These are phyloP conservation scores for Gadopsis marmoratus DNA, from an alignment of 2,797 vertebrate species.

Conservation along the genomic window DNA sequence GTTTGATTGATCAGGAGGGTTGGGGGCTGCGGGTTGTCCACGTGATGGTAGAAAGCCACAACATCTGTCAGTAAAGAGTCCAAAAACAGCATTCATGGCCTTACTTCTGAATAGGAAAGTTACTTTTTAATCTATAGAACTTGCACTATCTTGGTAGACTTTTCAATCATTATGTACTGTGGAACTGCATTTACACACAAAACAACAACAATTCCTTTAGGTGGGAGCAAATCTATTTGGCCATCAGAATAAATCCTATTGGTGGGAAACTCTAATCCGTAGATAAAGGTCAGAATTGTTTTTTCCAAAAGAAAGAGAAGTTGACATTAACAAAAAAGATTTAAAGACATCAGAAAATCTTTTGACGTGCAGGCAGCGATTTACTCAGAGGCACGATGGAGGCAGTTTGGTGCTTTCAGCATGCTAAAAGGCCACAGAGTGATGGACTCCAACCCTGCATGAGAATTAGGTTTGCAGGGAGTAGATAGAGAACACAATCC, in stretches of 20 bases:
- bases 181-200: constrained; percentile 5
- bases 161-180: constrained; percentile 1
- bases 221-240: not conserved
- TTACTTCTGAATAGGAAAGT: not conserved
- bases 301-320: constrained; percentile 23
- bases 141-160: not conserved
- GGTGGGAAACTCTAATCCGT: not conserved
- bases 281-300: constrained; percentile 32
- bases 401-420: constrained; percentile 34
- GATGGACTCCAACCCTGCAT: not conserved
- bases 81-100: not conserved
- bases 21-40: not conserved
- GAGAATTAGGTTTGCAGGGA: constrained; percentile 9
- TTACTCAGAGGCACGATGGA: constrained; percentile 4
- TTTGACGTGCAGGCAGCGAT: constrained; percentile 7
- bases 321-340: constrained; percentile 29
- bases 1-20: not conserved
- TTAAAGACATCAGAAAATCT: constrained; percentile 27
- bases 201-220: not conserved
- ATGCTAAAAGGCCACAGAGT: constrained; percentile 46
- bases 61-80: not conserved
- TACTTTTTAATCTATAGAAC: not conserved
- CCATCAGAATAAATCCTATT: not conserved
- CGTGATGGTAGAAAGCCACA: not conserved
- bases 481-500: not conserved